Conservation (phyloP, 2,113 vertebrate genomes). For the Sapajus apella region DNA sequence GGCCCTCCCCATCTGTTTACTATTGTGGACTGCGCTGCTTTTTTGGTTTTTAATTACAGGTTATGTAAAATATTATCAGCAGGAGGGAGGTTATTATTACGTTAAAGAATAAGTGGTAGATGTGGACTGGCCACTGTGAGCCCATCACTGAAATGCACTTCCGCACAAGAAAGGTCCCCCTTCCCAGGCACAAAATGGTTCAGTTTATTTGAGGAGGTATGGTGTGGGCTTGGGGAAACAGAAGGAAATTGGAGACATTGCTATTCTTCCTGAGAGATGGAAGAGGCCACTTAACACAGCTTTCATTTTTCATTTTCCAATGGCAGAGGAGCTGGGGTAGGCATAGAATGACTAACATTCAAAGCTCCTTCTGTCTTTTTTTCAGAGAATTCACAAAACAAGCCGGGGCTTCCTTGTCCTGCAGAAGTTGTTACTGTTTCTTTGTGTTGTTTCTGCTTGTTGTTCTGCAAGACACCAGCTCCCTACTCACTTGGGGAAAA, state of each 20-base stretch:
- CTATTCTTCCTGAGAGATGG: background rate
- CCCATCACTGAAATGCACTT: background rate
- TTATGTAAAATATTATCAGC: background rate
- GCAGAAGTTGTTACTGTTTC: background rate
- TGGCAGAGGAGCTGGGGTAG: rapidly evolving
- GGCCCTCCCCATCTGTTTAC: background rate
- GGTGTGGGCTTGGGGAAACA: background rate
- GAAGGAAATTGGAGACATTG: background rate
- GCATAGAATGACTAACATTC: background rate
- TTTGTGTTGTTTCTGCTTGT: background rate
- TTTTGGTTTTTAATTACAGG: background rate
- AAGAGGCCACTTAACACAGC: background rate
- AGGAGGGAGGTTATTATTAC: background rate
- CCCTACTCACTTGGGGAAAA: background rate
- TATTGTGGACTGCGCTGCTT: background rate
- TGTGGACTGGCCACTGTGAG: rapidly evolving
- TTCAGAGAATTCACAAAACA: background rate
- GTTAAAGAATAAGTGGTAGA: background rate
- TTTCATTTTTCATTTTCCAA: rapidly evolving
- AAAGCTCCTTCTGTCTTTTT: rapidly evolving
- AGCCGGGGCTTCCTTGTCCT: too few relatives aligned
- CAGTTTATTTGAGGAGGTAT: background rate
- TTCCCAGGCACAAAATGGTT: background rate
- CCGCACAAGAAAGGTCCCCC: rapidly evolving
- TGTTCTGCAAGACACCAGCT: background rate